Evolutionary conservation across 2,113 vertebrate genomes (phyloP).

Genomic region (Panthera uncia): DNA sequence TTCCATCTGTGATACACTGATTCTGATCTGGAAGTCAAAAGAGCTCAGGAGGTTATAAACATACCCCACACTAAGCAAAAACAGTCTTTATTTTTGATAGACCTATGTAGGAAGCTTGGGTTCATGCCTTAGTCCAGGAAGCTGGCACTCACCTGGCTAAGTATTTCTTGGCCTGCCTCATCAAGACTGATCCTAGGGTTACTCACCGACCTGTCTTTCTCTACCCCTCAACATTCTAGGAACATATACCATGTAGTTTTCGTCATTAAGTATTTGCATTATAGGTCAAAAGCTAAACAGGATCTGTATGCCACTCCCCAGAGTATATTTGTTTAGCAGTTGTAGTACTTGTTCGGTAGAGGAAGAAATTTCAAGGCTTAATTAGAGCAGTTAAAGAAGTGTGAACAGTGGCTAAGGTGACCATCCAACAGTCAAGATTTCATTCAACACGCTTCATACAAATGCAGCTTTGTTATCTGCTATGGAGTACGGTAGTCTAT

Average conservation of each 20-base stretch:
- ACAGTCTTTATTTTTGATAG: not conserved
- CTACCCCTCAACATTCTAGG: not conserved
- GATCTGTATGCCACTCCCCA: not conserved
- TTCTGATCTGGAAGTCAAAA: slow-evolving; percentile 16
- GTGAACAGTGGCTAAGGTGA: not conserved
- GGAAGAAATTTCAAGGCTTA: slow-evolving; percentile 8
- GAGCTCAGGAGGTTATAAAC: not conserved
- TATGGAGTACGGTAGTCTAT: not conserved
- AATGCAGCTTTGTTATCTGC: not conserved
- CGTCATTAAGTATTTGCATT: not conserved
- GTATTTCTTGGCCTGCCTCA: not conserved
- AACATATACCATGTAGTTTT: not conserved
- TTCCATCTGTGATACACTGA: not conserved
- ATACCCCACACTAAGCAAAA: not conserved
- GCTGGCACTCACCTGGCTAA: not conserved
- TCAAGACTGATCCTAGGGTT: not conserved
- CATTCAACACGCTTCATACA: not conserved
- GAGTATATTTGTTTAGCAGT: not conserved
- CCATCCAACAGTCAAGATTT: not conserved
- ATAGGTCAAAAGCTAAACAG: not conserved
- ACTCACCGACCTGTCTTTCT: not conserved
- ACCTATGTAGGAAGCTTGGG: not conserved
- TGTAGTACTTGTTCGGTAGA: not conserved
- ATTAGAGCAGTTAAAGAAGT: slow-evolving; percentile 24
- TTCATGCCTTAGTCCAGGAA: slow-evolving; percentile 13